These are phyloP conservation scores for Drosophila subquinaria DNA, from an alignment of 2,888 invertebrate species.

Conservation along the genomic window DNA sequence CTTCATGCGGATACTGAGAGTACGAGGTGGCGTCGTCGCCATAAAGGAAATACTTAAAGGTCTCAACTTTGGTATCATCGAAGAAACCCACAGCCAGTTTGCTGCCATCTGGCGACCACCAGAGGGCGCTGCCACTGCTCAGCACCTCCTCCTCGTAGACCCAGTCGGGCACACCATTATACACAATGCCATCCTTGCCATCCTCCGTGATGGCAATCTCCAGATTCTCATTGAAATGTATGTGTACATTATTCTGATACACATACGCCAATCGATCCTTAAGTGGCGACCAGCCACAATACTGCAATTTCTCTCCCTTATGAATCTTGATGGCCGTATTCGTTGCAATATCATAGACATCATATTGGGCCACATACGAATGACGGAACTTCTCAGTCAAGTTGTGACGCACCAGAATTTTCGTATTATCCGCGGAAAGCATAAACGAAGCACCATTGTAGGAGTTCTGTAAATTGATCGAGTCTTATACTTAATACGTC, in stretches of 20 bases:
- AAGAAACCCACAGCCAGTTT: slow-evolving; percentile 91
- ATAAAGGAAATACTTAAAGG: slow-evolving; percentile 89
- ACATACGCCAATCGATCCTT: slow-evolving; percentile 88
- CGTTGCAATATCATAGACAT: slow-evolving; percentile 87
- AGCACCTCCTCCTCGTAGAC: slow-evolving; percentile 96
- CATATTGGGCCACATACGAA: slow-evolving; percentile 88
- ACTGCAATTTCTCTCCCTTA: slow-evolving; percentile 87
- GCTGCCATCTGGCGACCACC: slow-evolving; percentile 91
- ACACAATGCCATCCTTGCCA: slow-evolving; percentile 89
- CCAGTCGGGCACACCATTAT: slow-evolving; percentile 96
- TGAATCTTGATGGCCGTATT: slow-evolving; percentile 86
- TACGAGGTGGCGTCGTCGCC: slow-evolving; percentile 87
- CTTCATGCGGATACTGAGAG: slow-evolving; percentile 89
- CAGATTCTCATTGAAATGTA: slow-evolving; percentile 74
- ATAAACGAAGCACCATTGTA: slow-evolving; percentile 82
- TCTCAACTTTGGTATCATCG: slow-evolving; percentile 89
- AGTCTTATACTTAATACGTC: background rate
- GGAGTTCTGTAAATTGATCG: slow-evolving; percentile 68
- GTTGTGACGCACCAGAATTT: slow-evolving; percentile 81
- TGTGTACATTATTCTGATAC: slow-evolving; percentile 89
- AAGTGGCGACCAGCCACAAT: slow-evolving; percentile 88
- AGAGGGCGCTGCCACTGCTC: slow-evolving; percentile 89
- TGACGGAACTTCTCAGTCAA: slow-evolving; percentile 87
- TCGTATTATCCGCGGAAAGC: slow-evolving; percentile 83
- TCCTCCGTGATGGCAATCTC: slow-evolving; percentile 87